Conservation (phyloP, 2,888 invertebrate genomes). For the Smittia aterrima region DNA sequence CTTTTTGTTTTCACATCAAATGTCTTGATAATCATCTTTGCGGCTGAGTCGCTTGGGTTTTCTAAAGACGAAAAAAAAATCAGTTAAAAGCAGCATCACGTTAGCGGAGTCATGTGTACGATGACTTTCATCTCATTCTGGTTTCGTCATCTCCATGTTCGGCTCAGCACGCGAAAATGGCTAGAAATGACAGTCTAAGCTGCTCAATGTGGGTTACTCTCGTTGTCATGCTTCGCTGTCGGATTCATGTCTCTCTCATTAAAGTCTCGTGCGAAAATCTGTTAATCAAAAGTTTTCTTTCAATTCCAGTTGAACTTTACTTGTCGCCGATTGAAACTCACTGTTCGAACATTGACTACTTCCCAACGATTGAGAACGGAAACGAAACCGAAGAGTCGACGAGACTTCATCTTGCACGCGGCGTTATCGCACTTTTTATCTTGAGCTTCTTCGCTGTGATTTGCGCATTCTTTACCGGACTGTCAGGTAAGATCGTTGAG, state of each 20-base stretch:
- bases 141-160: conserved; percentile 5
- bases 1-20: conserved; percentile 15
- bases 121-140: neutral
- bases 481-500: conserved; percentile 57
- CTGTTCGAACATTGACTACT: conserved; percentile 93
- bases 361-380: conserved; percentile 71
- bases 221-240: conserved; percentile 25
- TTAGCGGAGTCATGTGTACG: neutral
- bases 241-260: neutral
- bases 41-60: neutral
- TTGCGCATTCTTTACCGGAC: conserved; percentile 92
- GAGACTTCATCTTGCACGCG: conserved; percentile 80
- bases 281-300: conserved; percentile 6
- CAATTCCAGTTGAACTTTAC: conserved; percentile 76
- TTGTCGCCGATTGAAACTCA: conserved; percentile 91
- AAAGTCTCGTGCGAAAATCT: conserved; percentile 42
- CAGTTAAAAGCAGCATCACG: neutral
- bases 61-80: neutral
- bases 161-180: conserved; percentile 9
- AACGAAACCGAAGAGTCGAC: conserved; percentile 73
- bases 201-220: conserved; percentile 16
- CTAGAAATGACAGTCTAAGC: conserved; percentile 7
- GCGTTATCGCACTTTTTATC: conserved; percentile 90
- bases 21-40: neutral
- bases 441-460: conserved; percentile 88